These are phyloP conservation scores for Watsonalla cultraria DNA, from an alignment of 2,888 invertebrate species.

Conservation along the genomic window DNA sequence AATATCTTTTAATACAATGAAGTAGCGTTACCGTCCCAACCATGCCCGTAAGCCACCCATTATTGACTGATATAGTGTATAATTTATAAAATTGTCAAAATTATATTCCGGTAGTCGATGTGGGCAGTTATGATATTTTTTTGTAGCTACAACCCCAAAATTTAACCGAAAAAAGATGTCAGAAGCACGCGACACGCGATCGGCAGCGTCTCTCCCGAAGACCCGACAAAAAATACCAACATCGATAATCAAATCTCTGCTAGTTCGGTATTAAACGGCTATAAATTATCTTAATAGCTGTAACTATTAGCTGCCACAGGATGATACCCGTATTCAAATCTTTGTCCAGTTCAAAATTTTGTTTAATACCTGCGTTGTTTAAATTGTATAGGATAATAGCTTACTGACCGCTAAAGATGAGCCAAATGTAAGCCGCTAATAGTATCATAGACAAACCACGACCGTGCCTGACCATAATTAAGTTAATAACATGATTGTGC, in stretches of 20 bases:
- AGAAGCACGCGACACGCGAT: slow-evolving; percentile 76
- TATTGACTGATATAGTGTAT: slow-evolving; percentile 63
- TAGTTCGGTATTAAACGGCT: slow-evolving; percentile 70
- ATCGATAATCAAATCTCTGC: slow-evolving; percentile 71
- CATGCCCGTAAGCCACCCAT: slow-evolving; percentile 55
- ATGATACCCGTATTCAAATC: slow-evolving; percentile 33
- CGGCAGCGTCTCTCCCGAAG: slow-evolving; percentile 42
- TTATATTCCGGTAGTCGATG: slow-evolving; percentile 75
- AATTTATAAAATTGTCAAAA: slow-evolving; percentile 77
- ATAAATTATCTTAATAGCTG: slow-evolving; percentile 76
- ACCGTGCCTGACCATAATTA: slow-evolving; percentile 25
- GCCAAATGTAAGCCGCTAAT: slow-evolving; percentile 37
- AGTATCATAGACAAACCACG: slow-evolving; percentile 21
- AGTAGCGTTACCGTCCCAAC: slow-evolving; percentile 11
- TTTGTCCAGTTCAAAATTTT: slow-evolving; percentile 27
- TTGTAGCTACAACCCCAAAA: slow-evolving; percentile 63
- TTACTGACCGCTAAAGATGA: slow-evolving; percentile 41
- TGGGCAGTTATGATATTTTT: slow-evolving; percentile 66
- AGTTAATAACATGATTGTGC: slow-evolving; percentile 12
- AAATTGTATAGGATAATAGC: slow-evolving; percentile 20
- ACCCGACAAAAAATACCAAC: slow-evolving; percentile 52
- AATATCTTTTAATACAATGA: not conserved
- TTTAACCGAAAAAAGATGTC: slow-evolving; percentile 54
- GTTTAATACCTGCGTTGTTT: slow-evolving; percentile 18
- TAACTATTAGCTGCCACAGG: slow-evolving; percentile 46